Evolutionary conservation across 2,113 vertebrate species (phyloP).

Genomic region (Petromus typicus): DNA sequence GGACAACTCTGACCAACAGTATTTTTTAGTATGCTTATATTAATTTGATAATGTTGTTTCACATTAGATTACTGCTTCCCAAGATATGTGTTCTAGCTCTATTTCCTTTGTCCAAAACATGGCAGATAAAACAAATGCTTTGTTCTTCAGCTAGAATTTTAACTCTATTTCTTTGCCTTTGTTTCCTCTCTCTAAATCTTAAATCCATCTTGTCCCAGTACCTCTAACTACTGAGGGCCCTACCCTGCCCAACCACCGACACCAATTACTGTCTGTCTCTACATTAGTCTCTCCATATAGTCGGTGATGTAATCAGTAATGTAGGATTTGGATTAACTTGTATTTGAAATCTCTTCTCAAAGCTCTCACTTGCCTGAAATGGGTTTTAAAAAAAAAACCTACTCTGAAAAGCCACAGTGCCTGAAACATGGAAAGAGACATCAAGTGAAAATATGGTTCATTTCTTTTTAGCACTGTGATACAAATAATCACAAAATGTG

Average conservation of each 20-base stretch:
- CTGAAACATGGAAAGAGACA: background rate
- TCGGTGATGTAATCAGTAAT: conserved; percentile 5
- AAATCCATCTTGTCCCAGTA: background rate
- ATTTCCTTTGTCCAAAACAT: background rate
- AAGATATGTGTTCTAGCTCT: background rate
- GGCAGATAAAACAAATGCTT: conserved; percentile 5
- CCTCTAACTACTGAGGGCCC: background rate
- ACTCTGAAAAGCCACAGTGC: background rate
- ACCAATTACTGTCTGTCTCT: background rate
- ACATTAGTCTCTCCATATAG: background rate
- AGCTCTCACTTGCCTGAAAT: conserved; percentile 25
- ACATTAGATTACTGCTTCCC: background rate
- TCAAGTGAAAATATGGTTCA: background rate
- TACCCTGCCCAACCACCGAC: background rate
- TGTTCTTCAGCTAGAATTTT: background rate
- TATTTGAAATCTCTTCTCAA: background rate
- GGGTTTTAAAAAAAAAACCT: conserved; percentile 47
- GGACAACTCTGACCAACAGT: background rate
- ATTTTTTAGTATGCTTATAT: background rate
- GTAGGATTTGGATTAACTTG: background rate
- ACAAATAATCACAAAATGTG: conserved; percentile 29
- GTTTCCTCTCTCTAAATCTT: background rate
- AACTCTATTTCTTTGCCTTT: background rate
- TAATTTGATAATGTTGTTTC: background rate
- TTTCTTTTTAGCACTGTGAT: conserved; percentile 40